Evolutionary conservation across 2,113 vertebrate genomes (phyloP).

Genomic region (Anolis carolinensis): DNA sequence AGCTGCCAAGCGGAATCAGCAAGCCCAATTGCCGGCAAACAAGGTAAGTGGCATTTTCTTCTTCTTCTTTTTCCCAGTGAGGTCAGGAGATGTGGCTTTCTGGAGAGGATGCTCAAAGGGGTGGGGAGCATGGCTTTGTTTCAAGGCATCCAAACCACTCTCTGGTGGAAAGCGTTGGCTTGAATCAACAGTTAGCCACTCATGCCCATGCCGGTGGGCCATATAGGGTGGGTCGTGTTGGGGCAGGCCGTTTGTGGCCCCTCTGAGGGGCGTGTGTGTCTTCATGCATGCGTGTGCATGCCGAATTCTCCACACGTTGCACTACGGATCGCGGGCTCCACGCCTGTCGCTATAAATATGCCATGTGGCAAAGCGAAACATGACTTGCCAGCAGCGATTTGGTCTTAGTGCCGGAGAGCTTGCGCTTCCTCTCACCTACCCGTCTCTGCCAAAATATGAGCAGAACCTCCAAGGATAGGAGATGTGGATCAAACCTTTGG

Average conservation of each 20-base stretch:
- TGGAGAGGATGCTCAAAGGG: neutral
- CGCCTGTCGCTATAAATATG: neutral
- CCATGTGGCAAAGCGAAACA: neutral
- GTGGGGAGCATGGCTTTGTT: neutral
- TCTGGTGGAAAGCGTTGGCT: conserved; percentile 44
- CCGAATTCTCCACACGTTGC: conserved; percentile 22
- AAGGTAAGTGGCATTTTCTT: conserved; percentile 11
- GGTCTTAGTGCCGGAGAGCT: neutral
- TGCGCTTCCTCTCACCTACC: neutral
- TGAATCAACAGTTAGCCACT: conserved; percentile 5
- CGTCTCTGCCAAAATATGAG: neutral
- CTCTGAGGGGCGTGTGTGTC: neutral
- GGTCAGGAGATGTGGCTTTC: neutral
- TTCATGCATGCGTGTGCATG: neutral
- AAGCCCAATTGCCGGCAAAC: neutral
- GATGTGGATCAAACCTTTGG: too few species aligned
- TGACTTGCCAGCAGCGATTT: neutral
- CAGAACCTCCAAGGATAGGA: neutral
- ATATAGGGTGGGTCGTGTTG: neutral
- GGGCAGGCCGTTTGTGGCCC: too few species aligned
- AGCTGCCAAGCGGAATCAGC: neutral
- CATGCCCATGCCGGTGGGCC: neutral
- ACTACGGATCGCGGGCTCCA: neutral
- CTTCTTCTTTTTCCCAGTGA: neutral
- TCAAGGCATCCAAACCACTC: conserved; percentile 31